These are phyloP conservation scores for Puntigrus tetrazona DNA, from an alignment of 2,113 vertebrate species.

Conservation along the genomic window DNA sequence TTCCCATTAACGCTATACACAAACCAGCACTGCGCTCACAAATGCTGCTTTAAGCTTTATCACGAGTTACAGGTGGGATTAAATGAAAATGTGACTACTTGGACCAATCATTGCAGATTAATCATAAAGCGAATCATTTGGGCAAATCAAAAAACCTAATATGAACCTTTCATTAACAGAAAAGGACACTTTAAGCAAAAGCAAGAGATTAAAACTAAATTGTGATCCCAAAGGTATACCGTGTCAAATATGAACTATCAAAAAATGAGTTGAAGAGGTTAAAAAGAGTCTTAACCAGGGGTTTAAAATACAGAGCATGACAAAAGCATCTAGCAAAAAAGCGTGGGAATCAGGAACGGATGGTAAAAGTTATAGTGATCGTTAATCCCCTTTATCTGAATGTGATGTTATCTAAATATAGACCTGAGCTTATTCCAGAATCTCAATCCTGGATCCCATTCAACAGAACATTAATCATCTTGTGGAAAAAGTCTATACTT, in stretches of 20 bases:
- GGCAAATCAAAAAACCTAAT: no score
- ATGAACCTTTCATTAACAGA: no score
- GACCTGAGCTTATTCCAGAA: conserved; percentile 15
- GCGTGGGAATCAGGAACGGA: neutral
- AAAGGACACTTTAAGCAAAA: no score
- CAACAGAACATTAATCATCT: neutral
- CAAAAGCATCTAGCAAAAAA: neutral
- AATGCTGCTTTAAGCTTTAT: no score
- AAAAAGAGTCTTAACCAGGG: neutral
- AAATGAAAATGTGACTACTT: no score
- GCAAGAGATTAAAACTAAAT: neutral
- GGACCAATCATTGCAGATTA: no score
- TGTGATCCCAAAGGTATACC: neutral
- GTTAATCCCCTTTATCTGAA: neutral
- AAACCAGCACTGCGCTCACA: no score
- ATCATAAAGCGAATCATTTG: no score
- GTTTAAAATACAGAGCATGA: neutral
- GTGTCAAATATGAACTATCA: neutral
- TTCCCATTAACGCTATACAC: no score
- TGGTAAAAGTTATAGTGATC: neutral
- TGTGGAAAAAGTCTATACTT: neutral
- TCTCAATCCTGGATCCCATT: neutral
- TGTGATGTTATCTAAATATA: neutral
- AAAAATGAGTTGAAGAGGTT: no score
- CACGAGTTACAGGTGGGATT: no score